Percentiles rank a stretch among this genome's conserved stretches.
Conservation (phyloP, 2,113 vertebrate species). For the Epinephelus fuscoguttatus region DNA sequence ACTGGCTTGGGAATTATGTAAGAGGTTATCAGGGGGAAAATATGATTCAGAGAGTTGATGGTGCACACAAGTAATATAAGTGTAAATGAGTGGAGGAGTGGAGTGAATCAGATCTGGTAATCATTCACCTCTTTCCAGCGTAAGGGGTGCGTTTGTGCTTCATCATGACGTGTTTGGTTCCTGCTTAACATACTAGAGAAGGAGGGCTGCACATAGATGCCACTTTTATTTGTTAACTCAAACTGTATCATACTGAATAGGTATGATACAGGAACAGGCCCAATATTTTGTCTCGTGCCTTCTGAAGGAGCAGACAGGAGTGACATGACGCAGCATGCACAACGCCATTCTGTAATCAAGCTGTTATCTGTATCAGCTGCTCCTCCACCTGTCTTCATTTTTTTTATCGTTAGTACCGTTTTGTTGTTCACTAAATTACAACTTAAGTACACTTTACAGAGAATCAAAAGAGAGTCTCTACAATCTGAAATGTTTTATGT, state of each 20-base stretch:
- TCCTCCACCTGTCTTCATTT: background rate
- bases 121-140: background rate
- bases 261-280: background rate
- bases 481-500: background rate
- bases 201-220: background rate
- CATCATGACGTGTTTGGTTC: background rate
- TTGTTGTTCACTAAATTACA: background rate
- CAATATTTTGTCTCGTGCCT: background rate
- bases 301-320: background rate
- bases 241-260: background rate
- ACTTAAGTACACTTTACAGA: too few species aligned
- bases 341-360: background rate
- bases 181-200: background rate
- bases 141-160: background rate
- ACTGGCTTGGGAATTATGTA: background rate
- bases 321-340: too few species aligned
- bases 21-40: background rate
- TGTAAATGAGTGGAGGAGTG: background rate
- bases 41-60: conserved; percentile 3
- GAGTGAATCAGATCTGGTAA: background rate
- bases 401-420: background rate
- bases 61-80: background rate
- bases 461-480: background rate
- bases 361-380: background rate
- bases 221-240: background rate